Conservation (phyloP, 1,140 invertebrate genomes). For the Drosophila pruinosa region DNA sequence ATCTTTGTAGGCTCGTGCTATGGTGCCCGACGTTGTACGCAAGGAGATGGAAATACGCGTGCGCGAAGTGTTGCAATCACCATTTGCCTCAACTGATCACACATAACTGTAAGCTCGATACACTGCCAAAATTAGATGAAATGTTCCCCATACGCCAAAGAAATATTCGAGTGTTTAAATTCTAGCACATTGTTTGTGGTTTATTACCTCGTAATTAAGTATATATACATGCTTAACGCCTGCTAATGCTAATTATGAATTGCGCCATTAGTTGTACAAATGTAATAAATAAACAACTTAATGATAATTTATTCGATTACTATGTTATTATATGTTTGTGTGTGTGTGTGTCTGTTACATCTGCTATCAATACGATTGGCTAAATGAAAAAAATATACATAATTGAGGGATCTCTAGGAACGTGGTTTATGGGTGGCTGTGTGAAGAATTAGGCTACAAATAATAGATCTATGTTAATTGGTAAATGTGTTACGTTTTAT, state of each 20-base stretch:
- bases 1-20: constrained; percentile 87
- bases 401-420: constrained; percentile 51
- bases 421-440: constrained; percentile 50
- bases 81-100: neutral
- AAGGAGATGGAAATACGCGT: constrained; percentile 90
- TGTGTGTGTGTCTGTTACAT: constrained; percentile 35
- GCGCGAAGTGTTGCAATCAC: constrained; percentile 30
- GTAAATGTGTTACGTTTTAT: constrained; percentile 25
- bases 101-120: neutral
- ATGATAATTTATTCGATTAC: constrained; percentile 25
- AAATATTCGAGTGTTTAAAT: constrained; percentile 28
- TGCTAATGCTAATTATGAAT: constrained; percentile 55
- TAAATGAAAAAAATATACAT: constrained; percentile 55
- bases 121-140: constrained; percentile 10
- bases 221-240: constrained; percentile 34
- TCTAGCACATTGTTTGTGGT: constrained; percentile 43
- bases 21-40: constrained; percentile 94
- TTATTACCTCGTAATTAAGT: constrained; percentile 62
- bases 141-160: neutral
- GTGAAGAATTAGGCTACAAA: constrained; percentile 62
- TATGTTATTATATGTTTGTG: constrained; percentile 29
- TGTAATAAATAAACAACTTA: constrained; percentile 78
- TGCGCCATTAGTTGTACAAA: constrained; percentile 52
- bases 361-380: constrained; percentile 50
- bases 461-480: constrained; percentile 53